Evolutionary conservation across 2,888 invertebrate genomes (phyloP), one percentile per base, ranked within the genome.

Genomic region (Eupeodes luniger): DNA sequence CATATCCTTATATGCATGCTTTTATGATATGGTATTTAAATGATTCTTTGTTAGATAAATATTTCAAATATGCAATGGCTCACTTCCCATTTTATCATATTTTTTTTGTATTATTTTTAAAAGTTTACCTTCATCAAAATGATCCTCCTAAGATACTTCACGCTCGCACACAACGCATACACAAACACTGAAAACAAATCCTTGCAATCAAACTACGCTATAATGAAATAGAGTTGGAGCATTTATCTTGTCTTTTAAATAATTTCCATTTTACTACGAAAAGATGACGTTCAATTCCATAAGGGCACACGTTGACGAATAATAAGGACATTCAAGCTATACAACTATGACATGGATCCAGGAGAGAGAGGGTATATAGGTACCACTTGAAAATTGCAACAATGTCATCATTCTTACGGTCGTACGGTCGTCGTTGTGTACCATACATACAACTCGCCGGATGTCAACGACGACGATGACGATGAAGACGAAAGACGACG

Each of bases 221-320:
- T 84, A 88, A 88, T 84, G 84, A 88, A 88, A 88, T 88, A 88
- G 84, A 74, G 84, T 77, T 62, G 74, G 69, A 2, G 27, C 88
- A 84, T 88, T 81, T 88, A 88, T 88, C 77, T 88, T 81, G 74
- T 84, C 81, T 83, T 69, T 84, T 84, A 88, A 84, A 84, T 88
- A 88, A 88, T 84, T 88, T 67, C 57, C 34, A 49, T 59, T 78
- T 67, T 69, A 16, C 47, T 40, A 16, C 40, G 40, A 67, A 64
- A 75, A 61, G 70, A 76, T 76, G 79, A 76, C 59, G 75, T 76
- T 75, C 64, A 49, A 57, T 55, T 75, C 64, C 55, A 57, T 55
- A 59, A 59, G 27, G 84, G 66, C 69, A 84, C 40, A 79, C 78
- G 74, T 64, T 76, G 79, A 66, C 61, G 79, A 75, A 67, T 69